phyloP scores from a whole-genome alignment of 2,888 invertebrate genomes.

The Pandemis corylana region DNA sequence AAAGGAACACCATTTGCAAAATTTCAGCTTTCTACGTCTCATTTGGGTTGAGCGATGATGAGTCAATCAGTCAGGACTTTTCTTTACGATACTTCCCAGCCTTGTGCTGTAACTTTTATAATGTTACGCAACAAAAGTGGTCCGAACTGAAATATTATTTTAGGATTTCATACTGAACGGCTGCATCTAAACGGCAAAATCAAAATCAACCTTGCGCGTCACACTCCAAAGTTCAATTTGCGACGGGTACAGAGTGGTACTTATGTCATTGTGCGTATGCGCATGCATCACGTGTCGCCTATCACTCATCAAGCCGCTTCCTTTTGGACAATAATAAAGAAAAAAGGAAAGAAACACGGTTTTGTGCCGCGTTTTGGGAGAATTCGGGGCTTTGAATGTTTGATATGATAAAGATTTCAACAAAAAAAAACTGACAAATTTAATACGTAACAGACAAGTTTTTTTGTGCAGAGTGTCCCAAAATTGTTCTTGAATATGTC shows the following conservation, averaged over 20 bases:
- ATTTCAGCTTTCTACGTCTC: too few relatives aligned
- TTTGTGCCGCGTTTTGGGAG: conserved; percentile 34
- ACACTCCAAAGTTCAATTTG: conserved; percentile 67
- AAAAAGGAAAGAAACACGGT: conserved; percentile 54
- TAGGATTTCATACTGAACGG: conserved; percentile 78
- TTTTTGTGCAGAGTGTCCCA: too few relatives aligned
- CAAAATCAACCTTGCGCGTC: conserved; percentile 61
- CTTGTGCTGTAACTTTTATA: conserved; percentile 76
- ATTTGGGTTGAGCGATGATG: too few relatives aligned
- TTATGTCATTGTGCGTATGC: conserved; percentile 63
- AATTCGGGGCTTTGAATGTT: conserved; percentile 1
- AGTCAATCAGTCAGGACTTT: conserved; percentile 43
- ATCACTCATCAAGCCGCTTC: conserved; percentile 81
- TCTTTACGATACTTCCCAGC: conserved; percentile 50
- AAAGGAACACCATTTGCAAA: too few relatives aligned
- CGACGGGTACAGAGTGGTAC: conserved; percentile 49
- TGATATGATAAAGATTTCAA: background rate
- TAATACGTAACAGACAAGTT: too few relatives aligned
- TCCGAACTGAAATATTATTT: conserved; percentile 83
- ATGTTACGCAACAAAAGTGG: conserved; percentile 81
- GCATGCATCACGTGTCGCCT: conserved; percentile 78
- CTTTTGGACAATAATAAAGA: conserved; percentile 80
- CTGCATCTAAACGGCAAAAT: conserved; percentile 50
- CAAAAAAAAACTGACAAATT: too few relatives aligned
- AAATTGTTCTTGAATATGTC: too few relatives aligned